A percentile compares a stretch with the other conserved stretches of the same genome.
These are phyloP conservation scores for Vanessa tameamea DNA, from an alignment of 1,140 invertebrate species.

Conservation along the genomic window DNA sequence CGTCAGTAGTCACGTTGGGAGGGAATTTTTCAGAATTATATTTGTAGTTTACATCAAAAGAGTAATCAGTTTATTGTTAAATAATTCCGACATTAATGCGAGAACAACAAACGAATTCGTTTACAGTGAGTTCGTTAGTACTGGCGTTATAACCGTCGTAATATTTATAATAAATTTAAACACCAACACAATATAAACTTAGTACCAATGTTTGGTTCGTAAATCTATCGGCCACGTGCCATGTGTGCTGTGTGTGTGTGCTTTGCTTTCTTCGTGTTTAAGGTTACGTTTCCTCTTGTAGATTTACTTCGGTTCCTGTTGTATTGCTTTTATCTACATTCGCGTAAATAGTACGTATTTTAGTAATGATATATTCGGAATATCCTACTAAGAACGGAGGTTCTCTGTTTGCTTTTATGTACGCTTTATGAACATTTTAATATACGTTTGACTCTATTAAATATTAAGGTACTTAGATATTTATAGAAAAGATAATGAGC, in stretches of 20 bases:
- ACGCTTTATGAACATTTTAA: no score
- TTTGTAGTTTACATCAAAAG: not conserved
- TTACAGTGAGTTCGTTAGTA: slow-evolving; percentile 19
- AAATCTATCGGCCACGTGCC: slow-evolving; percentile 2
- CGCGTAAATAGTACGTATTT: not conserved
- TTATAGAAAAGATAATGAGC: no score
- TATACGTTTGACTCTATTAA: no score
- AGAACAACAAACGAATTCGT: slow-evolving; percentile 4
- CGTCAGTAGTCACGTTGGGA: not conserved
- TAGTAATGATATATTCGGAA: no score
- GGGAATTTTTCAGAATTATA: slow-evolving; percentile 8
- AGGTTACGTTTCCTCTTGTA: not conserved
- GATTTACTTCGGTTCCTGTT: not conserved
- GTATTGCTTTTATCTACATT: not conserved
- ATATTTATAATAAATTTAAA: slow-evolving; percentile 20
- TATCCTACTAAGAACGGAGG: no score
- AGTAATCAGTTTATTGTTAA: slow-evolving; percentile 4
- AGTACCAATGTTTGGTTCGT: slow-evolving; percentile 19
- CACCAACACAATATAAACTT: slow-evolving; percentile 13
- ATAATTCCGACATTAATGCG: slow-evolving; percentile 6
- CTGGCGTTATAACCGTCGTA: slow-evolving; percentile 15
- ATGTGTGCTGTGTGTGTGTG: not conserved
- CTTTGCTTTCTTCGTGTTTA: not conserved
- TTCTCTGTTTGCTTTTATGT: no score
- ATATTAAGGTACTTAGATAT: no score